phyloP scores from a whole-genome alignment of 1,140 invertebrate genomes.

The Drosophila albomicans region DNA sequence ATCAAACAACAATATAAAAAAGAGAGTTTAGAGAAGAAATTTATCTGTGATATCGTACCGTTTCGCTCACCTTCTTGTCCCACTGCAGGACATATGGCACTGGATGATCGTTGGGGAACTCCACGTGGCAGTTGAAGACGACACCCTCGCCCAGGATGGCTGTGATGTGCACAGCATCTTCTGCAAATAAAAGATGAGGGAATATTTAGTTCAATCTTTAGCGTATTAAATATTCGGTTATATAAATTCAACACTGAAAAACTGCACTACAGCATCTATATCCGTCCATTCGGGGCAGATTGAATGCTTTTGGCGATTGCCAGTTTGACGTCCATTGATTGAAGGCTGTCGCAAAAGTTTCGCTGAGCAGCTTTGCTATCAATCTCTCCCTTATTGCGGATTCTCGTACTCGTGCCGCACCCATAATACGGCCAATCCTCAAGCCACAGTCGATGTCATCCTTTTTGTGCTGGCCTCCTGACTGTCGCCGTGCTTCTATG shows the following conservation, averaged over 20 bases:
- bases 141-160: slow-evolving; percentile 97
- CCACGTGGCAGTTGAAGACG: slow-evolving; percentile 98
- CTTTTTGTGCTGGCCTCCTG: slow-evolving; percentile 11
- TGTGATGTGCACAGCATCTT: slow-evolving; percentile 97
- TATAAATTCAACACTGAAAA: neutral
- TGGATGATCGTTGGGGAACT: slow-evolving; percentile 96
- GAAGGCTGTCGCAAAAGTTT: slow-evolving; percentile 43
- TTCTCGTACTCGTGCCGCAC: slow-evolving; percentile 43
- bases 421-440: slow-evolving; percentile 61
- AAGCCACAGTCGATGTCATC: slow-evolving; percentile 35
- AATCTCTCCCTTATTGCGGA: slow-evolving; percentile 19
- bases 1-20: slow-evolving; percentile 84
- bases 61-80: slow-evolving; percentile 98
- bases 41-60: slow-evolving; percentile 90
- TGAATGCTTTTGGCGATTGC: slow-evolving; percentile 24
- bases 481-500: slow-evolving; percentile 39
- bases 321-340: slow-evolving; percentile 36
- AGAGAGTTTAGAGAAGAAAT: slow-evolving; percentile 89
- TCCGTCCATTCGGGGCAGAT: slow-evolving; percentile 4
- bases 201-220: neutral
- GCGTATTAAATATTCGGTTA: neutral
- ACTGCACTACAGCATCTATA: neutral
- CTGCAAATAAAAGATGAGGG: slow-evolving; percentile 84
- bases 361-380: slow-evolving; percentile 29
- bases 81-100: slow-evolving; percentile 98